Evolutionary conservation across 2,797 vertebrate genomes (phyloP).

Genomic region (Mormyrus proboscirostris): DNA sequence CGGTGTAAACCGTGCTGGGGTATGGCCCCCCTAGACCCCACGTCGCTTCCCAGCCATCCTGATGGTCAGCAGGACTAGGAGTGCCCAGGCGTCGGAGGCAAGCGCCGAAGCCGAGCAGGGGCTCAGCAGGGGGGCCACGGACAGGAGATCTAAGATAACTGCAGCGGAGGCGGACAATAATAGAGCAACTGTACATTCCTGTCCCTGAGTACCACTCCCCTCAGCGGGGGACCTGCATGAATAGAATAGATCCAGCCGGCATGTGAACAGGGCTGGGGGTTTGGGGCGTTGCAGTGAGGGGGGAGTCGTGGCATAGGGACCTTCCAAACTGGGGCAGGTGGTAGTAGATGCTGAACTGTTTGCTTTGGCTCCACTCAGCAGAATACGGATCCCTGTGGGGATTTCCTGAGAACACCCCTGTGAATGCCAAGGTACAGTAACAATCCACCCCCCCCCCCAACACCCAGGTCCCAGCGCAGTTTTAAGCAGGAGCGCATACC

Average conservation of each 20-base stretch:
- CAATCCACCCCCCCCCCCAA: neutral
- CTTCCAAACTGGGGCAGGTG: constrained; percentile 12
- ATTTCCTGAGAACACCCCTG: constrained; percentile 57
- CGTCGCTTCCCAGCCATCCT: neutral
- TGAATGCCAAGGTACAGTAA: constrained; percentile 44
- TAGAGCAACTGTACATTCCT: neutral
- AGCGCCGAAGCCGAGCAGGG: neutral
- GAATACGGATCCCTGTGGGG: constrained; percentile 56
- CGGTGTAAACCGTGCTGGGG: neutral
- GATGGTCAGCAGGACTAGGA: neutral
- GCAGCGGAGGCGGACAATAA: neutral
- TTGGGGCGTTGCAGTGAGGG: neutral
- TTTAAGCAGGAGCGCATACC: neutral
- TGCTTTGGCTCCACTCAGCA: constrained; percentile 50
- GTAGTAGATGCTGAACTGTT: constrained; percentile 26
- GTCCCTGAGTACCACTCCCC: neutral
- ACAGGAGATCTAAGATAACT: neutral
- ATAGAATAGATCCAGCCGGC: neutral
- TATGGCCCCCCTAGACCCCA: neutral
- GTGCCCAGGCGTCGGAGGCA: neutral
- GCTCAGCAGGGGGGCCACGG: neutral
- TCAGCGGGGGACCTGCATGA: constrained; percentile 1
- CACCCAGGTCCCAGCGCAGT: neutral
- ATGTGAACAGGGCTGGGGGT: neutral
- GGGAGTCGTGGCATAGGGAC: neutral